Percentiles rank a stretch among this genome's conserved stretches.
Evolutionary conservation across 2,797 vertebrate genomes (phyloP).

Genomic region (Dipus sagitta): DNA sequence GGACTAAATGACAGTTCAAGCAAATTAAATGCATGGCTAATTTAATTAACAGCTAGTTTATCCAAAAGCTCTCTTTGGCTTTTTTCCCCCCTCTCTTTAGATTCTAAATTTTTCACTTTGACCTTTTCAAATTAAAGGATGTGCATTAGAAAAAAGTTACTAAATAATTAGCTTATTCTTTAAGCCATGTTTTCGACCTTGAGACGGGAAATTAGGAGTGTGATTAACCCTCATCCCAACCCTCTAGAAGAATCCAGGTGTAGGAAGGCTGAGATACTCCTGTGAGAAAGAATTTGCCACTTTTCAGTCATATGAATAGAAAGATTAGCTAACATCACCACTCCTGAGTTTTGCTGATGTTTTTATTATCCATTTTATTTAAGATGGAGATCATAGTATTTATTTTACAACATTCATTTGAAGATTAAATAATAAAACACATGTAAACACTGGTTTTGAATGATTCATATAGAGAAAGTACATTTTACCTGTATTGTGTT

Average conservation of each 20-base stretch:
- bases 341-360: neutral
- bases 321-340: neutral
- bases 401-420: neutral
- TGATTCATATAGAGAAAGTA: neutral
- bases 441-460: neutral
- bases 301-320: neutral
- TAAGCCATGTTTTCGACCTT: neutral
- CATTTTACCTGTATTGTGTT: neutral
- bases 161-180: neutral
- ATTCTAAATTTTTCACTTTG: neutral
- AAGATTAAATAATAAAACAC: conserved; percentile 3
- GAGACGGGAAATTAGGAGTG: conserved; percentile 1
- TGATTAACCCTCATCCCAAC: neutral
- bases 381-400: neutral
- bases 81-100: neutral
- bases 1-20: neutral
- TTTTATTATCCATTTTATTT: neutral
- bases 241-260: neutral
- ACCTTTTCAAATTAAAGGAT: conserved; percentile 2
- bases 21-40: neutral
- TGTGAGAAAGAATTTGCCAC: neutral
- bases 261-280: neutral
- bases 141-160: neutral
- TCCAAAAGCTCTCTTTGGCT: neutral
- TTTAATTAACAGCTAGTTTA: neutral